Evolutionary conservation across 64 coral and sea anemone genomes (phyloP).

Genomic region (Orbicella faveolata): DNA sequence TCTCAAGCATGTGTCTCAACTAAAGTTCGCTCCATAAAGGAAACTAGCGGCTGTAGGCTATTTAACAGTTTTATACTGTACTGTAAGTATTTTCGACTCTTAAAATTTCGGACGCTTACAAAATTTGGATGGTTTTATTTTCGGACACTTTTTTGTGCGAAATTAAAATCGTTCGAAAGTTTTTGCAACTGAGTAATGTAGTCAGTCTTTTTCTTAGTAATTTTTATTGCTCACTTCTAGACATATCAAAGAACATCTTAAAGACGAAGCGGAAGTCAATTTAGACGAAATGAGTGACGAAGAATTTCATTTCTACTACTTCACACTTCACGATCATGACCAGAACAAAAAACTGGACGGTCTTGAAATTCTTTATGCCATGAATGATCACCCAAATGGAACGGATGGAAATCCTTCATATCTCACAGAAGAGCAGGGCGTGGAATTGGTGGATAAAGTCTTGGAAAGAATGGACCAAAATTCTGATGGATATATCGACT

Average conservation of each 20-base stretch:
- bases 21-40: too few species aligned
- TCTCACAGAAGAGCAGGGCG: conserved; percentile 60
- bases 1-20: too few species aligned
- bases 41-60: too few species aligned
- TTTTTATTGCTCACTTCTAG: conserved; percentile 18
- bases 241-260: conserved; percentile 94
- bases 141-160: too few species aligned
- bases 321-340: conserved; percentile 89
- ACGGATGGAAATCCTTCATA: neutral
- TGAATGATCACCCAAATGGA: conserved; percentile 87
- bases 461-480: conserved; percentile 72
- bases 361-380: conserved; percentile 80
- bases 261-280: conserved; percentile 90
- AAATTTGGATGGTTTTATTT: too few species aligned
- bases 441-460: conserved; percentile 77
- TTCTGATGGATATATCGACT: conserved; percentile 98
- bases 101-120: too few species aligned
- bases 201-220: neutral
- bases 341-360: conserved; percentile 91
- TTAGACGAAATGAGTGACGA: conserved; percentile 82
- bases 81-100: too few species aligned
- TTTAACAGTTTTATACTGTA: too few species aligned
- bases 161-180: too few species aligned
- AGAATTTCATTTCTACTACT: conserved; percentile 94
- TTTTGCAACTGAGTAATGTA: too few species aligned